phyloP scores from a whole-genome alignment of 2,888 invertebrate genomes.

The Drosophila testacea region DNA sequence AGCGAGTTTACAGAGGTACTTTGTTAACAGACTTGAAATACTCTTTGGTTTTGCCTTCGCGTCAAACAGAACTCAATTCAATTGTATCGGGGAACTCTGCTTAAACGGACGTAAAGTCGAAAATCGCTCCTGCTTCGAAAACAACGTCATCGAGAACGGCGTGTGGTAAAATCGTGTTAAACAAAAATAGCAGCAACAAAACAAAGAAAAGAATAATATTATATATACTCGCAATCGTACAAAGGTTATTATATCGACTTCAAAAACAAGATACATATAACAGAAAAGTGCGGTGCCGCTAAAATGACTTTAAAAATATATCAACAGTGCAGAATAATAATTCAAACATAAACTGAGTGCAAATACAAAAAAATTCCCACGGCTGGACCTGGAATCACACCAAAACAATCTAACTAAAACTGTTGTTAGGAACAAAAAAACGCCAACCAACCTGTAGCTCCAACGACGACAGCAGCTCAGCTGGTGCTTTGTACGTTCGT shows the following conservation, averaged over 20 bases:
- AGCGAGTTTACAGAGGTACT: slow-evolving; percentile 24
- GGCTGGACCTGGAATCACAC: slow-evolving; percentile 22
- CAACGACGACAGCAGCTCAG: slow-evolving; percentile 44
- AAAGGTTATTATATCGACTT: slow-evolving; percentile 12
- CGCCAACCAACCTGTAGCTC: slow-evolving; percentile 70
- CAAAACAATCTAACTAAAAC: slow-evolving; percentile 8
- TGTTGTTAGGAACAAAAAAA: slow-evolving; percentile 37
- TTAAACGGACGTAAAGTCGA: slow-evolving; percentile 63
- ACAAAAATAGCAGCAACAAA: slow-evolving; percentile 48
- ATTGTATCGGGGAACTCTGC: slow-evolving; percentile 58
- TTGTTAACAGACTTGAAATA: slow-evolving; percentile 42
- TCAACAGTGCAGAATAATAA: slow-evolving; percentile 40
- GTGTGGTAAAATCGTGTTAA: slow-evolving; percentile 48
- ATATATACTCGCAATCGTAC: slow-evolving; percentile 19
- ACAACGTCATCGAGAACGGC: slow-evolving; percentile 52
- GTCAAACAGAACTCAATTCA: slow-evolving; percentile 63
- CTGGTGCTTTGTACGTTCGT: slow-evolving; percentile 39
- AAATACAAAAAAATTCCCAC: slow-evolving; percentile 1
- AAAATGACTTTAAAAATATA: slow-evolving; percentile 58
- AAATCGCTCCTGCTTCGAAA: slow-evolving; percentile 30
- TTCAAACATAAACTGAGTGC: neutral
- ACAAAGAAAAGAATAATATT: slow-evolving; percentile 26
- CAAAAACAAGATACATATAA: slow-evolving; percentile 10
- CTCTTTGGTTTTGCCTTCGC: slow-evolving; percentile 32
- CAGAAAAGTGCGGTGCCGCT: slow-evolving; percentile 50